Evolutionary conservation across 2,888 invertebrate species (phyloP), one percentile per base, ranked within the genome.

Genomic region (Lepidocyrtoides sp.): DNA sequence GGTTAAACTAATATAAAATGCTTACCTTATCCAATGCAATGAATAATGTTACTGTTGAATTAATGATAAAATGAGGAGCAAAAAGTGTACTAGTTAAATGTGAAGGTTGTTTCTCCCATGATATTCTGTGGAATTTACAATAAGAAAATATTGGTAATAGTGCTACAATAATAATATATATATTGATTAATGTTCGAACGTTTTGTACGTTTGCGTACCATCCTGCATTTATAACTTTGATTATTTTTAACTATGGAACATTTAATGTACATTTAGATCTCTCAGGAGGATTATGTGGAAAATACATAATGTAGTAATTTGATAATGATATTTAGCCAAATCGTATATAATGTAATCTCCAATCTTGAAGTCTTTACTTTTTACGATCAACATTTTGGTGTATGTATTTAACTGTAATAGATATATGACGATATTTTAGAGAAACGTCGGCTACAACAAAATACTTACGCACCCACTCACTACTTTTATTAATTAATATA

Each of bases 301-400:
- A 17, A n/a, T 7, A 14, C 29, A 32, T n/a, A 29, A n/a, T n/a
- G n/a, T n/a, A 29, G n/a, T 32, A 75, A 48, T 23, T 75, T 69
- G 69, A 20, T 41, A 69, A 36, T 69, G 69, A 2, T 75, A 75
- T 23, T 48, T 75, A 75, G 72, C 72, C 72, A 75, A 75, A 41
- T n/a, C n/a, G n/a, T 8, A 23, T 20, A 41, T 41, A 3, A 57
- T 69, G 69, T 75, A 48, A 44, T 75, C 10, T n/a, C n/a, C n/a
- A n/a, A n/a, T n/a, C n/a, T n/a, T 75, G 44, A 75, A 44, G 72
- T 44, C 72, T n/a, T 44, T 75, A 75, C 72, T 75, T 75, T 75
- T 1, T 41, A 75, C 72, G 72, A 75, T 48, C 20, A 75, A 48
- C 48, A 48, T 26, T 75, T 75, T 14, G 41, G 41, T 75, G 44